Evolutionary conservation across 2,888 invertebrate species (phyloP), one percentile per base, ranked within the genome.

Genomic region (Caenorhabditis becei): DNA sequence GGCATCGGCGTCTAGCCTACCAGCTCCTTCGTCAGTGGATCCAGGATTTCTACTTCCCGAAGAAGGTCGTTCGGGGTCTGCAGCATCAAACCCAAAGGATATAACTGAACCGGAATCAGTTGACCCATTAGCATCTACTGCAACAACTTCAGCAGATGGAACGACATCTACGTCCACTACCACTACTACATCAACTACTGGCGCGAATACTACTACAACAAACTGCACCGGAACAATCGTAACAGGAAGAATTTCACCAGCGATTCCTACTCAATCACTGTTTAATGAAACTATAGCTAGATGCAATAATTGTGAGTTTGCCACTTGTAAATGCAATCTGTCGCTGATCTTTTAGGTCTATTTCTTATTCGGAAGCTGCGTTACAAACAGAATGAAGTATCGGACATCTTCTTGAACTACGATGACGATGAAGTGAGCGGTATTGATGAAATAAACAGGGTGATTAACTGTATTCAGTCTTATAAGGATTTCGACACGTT

Each of bases 241-340:
- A 0, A 61, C 72, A 1, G 66, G 72, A 8, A 72, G 66, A 32
- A 44, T 56, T 0, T 44, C 72, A 14, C 71, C 78, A 14, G 4
- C 32, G 0, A 18, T 37, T 23, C 51, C 71, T 11, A 18, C 28
- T 2, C 37, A 61, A 2, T 0, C 32, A 1, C 28, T 59, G 51
- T 74, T 77, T 26, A 28, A 69, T 24, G 82, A 82, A 1, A 20
- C 51, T 0, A 65, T 78, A 10, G 62, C 63, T n/a, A 56, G 51
- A 54, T 72, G 69, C 37, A 82, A 82, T 41, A 82, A 82, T 32
- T 77, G 82, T 82, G 20, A 78, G 77, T 56, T 32, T 67, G n/a
- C 49, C 10, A 62, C 14, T 14, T 41, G 14, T 7, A 41, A n/a
- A n/a, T n/a, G 7, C 8, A 41, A 41, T 14, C n/a, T n/a, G 8